Base-by-base conservation (phyloP, 1,140 invertebrate genomes). In the Drosophila rufa region DNA sequence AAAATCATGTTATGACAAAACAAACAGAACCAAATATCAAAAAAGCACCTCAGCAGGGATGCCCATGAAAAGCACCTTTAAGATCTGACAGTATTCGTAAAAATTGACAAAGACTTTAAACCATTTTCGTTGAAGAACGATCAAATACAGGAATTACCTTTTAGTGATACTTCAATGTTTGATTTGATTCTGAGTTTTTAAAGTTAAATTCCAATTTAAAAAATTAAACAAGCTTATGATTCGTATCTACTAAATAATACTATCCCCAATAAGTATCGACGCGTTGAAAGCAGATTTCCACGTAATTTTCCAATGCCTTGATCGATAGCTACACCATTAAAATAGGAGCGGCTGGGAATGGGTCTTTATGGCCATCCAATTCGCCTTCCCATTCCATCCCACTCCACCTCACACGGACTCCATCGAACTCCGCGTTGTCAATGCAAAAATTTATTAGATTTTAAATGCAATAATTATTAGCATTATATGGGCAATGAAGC, bases 381-480 rank as follows among this genome's bases (percentile, higher is more conserved):
- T 33, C 9, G 9, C 42, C 42, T 8, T 17, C n/a, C 42, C 36
- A 46, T 17, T 36, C 22, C 11, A 38, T 9, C 14, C 36, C 40
- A n/a, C 50, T n/a, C 22, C 59, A 47, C 36, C 40, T 22, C 43
- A 65, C 43, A 65, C 33, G 43, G 19, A 30, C 68, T 66, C 15
- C 42, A 30, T 27, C 46, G 57, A 87, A 86, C 83, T 87, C 79
- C 83, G 79, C 59, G 25, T 84, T 90, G 84, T 89, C 84, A 89
- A 89, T 89, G 81, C 85, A 69, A 50, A 84, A 89, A 91, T 91
- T 91, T 91, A 91, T 91, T 91, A 91, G 83, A 91, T 91, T 91
- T 91, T 91, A 91, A 91, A 91, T 89, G 87, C 89, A 91, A 91
- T 91, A 91, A 91, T 91, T 91, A 91, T 91, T 89, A 79, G 70